Conservation (phyloP, 2,888 invertebrate species). For the Carabus problematicus region DNA sequence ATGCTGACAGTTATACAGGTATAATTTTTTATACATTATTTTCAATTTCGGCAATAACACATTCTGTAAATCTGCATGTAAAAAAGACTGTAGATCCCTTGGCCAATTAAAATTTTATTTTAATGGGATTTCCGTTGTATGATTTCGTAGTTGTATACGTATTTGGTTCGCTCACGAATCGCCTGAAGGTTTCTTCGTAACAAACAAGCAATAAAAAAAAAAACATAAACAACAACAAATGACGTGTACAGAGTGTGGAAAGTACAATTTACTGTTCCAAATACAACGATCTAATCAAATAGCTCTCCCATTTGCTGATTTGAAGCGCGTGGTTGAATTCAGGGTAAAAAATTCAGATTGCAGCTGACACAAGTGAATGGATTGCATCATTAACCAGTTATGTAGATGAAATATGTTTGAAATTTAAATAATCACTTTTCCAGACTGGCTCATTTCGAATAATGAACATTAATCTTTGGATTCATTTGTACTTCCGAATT, state of each 20-base stretch:
- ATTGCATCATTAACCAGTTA: constrained; percentile 23
- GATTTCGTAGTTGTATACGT: constrained; percentile 1
- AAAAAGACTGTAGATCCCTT: too few species aligned
- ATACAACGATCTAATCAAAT: too few species aligned
- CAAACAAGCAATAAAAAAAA: background rate
- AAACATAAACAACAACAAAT: constrained; percentile 9
- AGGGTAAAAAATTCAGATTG: too few species aligned
- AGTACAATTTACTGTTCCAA: too few species aligned
- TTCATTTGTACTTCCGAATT: too few species aligned
- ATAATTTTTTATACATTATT: too few species aligned
- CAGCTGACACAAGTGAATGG: background rate
- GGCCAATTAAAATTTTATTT: background rate
- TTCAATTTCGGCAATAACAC: too few species aligned
- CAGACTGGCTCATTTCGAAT: constrained; percentile 13
- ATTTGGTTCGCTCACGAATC: background rate
- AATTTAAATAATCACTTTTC: constrained; percentile 9
- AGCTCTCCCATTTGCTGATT: too few species aligned
- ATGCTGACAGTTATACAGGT: too few species aligned
- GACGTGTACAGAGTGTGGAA: background rate
- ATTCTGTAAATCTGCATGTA: too few species aligned
- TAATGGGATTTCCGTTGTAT: constrained; percentile 21
- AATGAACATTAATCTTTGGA: background rate
- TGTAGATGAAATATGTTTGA: constrained; percentile 2
- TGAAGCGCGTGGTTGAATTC: too few species aligned
- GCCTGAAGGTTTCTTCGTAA: background rate